A percentile compares a stretch with the other conserved stretches of the same genome.
These are phyloP conservation scores for Tychaedon coryphoeus DNA, from an alignment of 2,113 vertebrate genomes.

Conservation along the genomic window DNA sequence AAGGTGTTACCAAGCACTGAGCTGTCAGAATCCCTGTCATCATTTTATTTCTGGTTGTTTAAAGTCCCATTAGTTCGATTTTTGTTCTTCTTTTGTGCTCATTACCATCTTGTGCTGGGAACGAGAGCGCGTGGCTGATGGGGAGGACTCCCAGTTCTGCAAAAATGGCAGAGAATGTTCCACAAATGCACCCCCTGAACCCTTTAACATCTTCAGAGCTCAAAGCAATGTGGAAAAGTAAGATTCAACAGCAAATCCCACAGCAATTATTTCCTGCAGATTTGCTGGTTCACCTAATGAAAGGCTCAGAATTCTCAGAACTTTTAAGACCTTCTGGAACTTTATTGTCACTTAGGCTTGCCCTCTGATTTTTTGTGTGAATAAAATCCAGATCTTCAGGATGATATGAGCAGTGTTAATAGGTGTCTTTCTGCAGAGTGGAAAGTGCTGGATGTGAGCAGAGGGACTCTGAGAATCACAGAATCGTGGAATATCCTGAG, in stretches of 20 bases:
- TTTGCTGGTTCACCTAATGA: constrained; percentile 28
- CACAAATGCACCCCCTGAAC: constrained; percentile 35
- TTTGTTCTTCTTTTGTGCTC: constrained; percentile 30
- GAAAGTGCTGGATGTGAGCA: not conserved
- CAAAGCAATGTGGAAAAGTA: constrained; percentile 47
- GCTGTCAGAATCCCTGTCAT: constrained; percentile 46
- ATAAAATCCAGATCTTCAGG: not conserved
- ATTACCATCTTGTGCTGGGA: constrained; percentile 18
- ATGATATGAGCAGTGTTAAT: not conserved
- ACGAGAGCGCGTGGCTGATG: not conserved
- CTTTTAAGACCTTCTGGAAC: not conserved
- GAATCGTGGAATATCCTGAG: not conserved
- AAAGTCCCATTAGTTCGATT: constrained; percentile 6
- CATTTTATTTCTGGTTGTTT: constrained; percentile 35
- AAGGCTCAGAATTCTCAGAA: not conserved
- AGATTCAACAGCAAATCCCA: constrained; percentile 6
- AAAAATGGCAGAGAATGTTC: constrained; percentile 2
- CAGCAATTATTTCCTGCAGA: constrained; percentile 46
- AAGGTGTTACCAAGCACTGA: constrained; percentile 54
- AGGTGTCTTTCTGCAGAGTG: not conserved
- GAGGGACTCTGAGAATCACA: not conserved
- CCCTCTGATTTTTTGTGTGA: not conserved
- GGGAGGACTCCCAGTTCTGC: constrained; percentile 11
- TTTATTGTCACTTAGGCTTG: not conserved
- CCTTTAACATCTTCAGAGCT: constrained; percentile 23